These are phyloP conservation scores for Opisthograptis luteolata DNA, from an alignment of 2,888 invertebrate genomes.

Conservation along the genomic window DNA sequence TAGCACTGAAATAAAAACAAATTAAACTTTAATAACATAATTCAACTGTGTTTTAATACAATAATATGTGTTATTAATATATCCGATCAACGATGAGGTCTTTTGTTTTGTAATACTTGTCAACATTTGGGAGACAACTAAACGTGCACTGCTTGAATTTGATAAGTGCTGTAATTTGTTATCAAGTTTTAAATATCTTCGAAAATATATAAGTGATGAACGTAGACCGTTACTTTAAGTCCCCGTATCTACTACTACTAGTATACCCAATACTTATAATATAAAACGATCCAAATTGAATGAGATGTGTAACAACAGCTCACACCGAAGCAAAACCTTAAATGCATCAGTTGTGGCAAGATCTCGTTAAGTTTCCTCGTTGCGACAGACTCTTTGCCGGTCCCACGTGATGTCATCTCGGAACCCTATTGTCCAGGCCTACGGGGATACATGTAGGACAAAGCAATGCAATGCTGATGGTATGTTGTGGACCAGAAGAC, in stretches of 20 bases:
- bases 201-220: too few relatives aligned
- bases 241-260: neutral
- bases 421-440: conserved; percentile 25
- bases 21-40: too few relatives aligned
- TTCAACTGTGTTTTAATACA: neutral
- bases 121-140: too few relatives aligned
- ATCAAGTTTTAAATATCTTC: too few relatives aligned
- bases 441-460: neutral
- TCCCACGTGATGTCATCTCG: conserved; percentile 38
- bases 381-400: conserved; percentile 27
- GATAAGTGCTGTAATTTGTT: too few relatives aligned
- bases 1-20: conserved; percentile 64
- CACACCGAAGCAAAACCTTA: conserved; percentile 27
- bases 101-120: too few relatives aligned
- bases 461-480: neutral
- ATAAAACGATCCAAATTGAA: conserved; percentile 27
- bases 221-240: too few relatives aligned
- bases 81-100: too few relatives aligned
- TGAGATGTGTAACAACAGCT: conserved; percentile 23
- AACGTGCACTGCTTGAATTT: too few relatives aligned
- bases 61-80: too few relatives aligned
- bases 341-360: conserved; percentile 11
- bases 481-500: too few relatives aligned
- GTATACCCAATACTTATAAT: conserved; percentile 6
- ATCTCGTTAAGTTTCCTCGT: conserved; percentile 35